These are phyloP conservation scores for Oncorhynchus clarkii DNA, from an alignment of 2,113 vertebrate genomes.

Conservation along the genomic window DNA sequence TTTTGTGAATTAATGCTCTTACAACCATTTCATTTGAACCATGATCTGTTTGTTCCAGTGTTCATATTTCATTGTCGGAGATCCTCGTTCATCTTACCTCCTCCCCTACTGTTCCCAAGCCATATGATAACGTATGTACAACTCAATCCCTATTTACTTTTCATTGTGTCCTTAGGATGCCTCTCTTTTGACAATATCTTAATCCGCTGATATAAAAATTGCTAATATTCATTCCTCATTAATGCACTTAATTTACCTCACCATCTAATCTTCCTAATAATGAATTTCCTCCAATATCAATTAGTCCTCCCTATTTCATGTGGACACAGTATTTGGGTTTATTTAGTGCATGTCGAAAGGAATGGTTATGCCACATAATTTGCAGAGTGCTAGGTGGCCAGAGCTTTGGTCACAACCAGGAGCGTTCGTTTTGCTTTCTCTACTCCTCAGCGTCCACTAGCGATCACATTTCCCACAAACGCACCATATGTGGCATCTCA, in stretches of 20 bases:
- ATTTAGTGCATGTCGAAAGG: conserved; percentile 61
- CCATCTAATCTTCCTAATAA: conserved; percentile 67
- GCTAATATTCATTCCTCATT: conserved; percentile 70
- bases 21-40: neutral
- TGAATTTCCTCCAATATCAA: conserved; percentile 67
- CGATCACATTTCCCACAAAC: conserved; percentile 36
- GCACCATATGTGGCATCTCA: conserved; percentile 63
- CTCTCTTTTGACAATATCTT: conserved; percentile 37
- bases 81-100: conserved; percentile 6
- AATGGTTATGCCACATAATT: conserved; percentile 50
- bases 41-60: neutral
- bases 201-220: conserved; percentile 53
- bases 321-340: conserved; percentile 65
- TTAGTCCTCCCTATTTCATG: conserved; percentile 54
- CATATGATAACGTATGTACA: conserved; percentile 15
- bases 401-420: conserved; percentile 42
- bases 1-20: neutral
- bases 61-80: conserved; percentile 8
- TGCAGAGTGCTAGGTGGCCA: conserved; percentile 13
- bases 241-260: conserved; percentile 64
- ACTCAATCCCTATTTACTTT: conserved; percentile 37
- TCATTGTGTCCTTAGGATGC: conserved; percentile 29
- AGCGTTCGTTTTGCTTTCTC: neutral
- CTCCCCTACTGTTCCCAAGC: conserved; percentile 1
- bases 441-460: conserved; percentile 40